Conservation (phyloP, 2,113 vertebrate genomes). For the Heptranchias perlo region DNA sequence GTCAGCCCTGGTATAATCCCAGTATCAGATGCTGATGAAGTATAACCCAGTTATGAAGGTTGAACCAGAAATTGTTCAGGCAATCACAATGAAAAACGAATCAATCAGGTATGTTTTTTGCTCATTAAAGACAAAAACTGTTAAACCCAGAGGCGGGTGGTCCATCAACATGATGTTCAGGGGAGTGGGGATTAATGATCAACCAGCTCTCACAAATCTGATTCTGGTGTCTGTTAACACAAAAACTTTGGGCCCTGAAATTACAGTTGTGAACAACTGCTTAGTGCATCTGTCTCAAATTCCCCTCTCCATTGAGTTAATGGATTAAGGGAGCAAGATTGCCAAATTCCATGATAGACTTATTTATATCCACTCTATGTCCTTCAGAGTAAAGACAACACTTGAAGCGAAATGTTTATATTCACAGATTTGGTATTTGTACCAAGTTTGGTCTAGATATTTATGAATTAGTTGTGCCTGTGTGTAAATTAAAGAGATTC, state of each 20-base stretch:
- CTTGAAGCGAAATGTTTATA: not conserved
- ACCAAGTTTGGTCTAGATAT: not conserved
- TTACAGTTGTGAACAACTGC: not conserved
- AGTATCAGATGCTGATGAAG: not conserved
- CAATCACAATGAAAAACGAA: not conserved
- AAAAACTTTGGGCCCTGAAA: not conserved
- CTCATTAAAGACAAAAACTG: not conserved
- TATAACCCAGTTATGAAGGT: not conserved
- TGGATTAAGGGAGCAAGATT: not conserved
- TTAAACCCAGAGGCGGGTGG: not conserved
- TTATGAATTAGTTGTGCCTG: not conserved
- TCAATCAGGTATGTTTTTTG: not conserved
- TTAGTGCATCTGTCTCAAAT: too few species aligned
- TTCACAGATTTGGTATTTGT: not conserved
- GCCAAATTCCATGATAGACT: not conserved
- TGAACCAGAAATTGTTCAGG: not conserved
- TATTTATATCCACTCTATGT: not conserved
- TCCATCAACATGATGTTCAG: not conserved
- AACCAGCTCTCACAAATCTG: not conserved
- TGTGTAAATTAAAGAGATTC: not conserved
- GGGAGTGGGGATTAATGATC: not conserved
- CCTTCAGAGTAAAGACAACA: not conserved
- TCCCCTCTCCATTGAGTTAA: too few species aligned
- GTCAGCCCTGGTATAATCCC: not conserved
- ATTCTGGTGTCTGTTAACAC: not conserved